phyloP scores from a whole-genome alignment of 2,113 vertebrate genomes.

The Elephantulus edwardii region DNA sequence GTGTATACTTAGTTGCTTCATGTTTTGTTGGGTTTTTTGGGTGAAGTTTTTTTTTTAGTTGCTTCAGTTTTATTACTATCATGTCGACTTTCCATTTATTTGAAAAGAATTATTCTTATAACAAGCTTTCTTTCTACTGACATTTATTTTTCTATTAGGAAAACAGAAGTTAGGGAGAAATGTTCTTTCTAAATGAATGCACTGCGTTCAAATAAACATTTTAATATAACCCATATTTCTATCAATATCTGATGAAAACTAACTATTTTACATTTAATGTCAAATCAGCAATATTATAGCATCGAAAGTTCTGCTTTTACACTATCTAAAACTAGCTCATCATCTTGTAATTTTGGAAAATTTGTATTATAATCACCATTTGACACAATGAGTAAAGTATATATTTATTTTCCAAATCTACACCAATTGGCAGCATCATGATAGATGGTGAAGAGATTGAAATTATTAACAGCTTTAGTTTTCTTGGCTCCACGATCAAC shows the following conservation, averaged over 20 bases:
- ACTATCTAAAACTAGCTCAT: background rate
- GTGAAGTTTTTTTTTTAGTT: too few relatives aligned
- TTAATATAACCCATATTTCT: conserved; percentile 4
- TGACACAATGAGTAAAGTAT: background rate
- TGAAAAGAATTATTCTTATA: conserved; percentile 13
- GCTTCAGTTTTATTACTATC: background rate
- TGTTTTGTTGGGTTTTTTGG: too few relatives aligned
- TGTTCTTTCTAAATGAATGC: background rate
- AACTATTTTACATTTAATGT: background rate
- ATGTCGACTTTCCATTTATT: background rate
- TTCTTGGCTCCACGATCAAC: too few relatives aligned
- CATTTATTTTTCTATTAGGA: conserved; percentile 11
- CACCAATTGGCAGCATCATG: too few relatives aligned
- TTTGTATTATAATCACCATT: background rate
- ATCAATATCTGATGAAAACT: background rate
- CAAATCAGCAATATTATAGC: background rate
- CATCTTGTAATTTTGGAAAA: conserved; percentile 36
- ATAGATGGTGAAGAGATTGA: too few relatives aligned
- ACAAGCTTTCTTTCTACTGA: background rate
- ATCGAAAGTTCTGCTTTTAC: conserved; percentile 23
- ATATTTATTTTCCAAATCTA: background rate
- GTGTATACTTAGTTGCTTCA: background rate
- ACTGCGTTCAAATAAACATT: conserved; percentile 19
- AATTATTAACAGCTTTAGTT: too few relatives aligned
- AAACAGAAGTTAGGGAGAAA: background rate